Conservation (phyloP, 2,888 invertebrate genomes). For the Trissoscelio sp. region DNA sequence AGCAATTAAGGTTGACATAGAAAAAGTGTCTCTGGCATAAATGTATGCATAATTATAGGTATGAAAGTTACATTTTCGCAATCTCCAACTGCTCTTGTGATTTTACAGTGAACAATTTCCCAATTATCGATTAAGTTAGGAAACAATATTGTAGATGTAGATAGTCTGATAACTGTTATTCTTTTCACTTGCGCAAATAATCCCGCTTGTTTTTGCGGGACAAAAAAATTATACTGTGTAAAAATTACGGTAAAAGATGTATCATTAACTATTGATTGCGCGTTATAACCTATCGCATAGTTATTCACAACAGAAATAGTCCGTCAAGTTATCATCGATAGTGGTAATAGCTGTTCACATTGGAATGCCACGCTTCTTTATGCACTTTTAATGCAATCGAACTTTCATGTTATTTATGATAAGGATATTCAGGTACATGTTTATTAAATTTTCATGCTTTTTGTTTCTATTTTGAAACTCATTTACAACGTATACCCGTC, state of each 20-base stretch:
- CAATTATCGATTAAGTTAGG: constrained; percentile 39
- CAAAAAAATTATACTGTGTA: background rate
- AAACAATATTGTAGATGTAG: constrained; percentile 27
- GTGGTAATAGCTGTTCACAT: background rate
- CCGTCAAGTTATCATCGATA: constrained; percentile 11
- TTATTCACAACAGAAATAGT: constrained; percentile 23
- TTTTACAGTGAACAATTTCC: background rate
- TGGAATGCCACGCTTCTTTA: constrained; percentile 13
- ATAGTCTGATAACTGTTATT: constrained; percentile 6
- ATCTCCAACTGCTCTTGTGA: background rate
- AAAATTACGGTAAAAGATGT: constrained; percentile 1
- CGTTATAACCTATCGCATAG: constrained; percentile 8
- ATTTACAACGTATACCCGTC: background rate
- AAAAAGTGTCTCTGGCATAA: constrained; percentile 22
- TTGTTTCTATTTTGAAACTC: background rate
- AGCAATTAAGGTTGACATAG: constrained; percentile 14
- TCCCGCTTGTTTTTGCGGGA: background rate
- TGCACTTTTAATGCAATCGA: too few species aligned
- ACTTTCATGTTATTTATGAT: constrained; percentile 3
- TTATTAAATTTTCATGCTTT: background rate
- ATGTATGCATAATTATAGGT: constrained; percentile 11
- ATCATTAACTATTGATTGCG: constrained; percentile 21
- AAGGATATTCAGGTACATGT: background rate
- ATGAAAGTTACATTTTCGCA: constrained; percentile 13
- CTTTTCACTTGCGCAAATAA: constrained; percentile 37